phyloP scores from a whole-genome alignment of 2,888 invertebrate genomes.

The Apamea crenata region DNA sequence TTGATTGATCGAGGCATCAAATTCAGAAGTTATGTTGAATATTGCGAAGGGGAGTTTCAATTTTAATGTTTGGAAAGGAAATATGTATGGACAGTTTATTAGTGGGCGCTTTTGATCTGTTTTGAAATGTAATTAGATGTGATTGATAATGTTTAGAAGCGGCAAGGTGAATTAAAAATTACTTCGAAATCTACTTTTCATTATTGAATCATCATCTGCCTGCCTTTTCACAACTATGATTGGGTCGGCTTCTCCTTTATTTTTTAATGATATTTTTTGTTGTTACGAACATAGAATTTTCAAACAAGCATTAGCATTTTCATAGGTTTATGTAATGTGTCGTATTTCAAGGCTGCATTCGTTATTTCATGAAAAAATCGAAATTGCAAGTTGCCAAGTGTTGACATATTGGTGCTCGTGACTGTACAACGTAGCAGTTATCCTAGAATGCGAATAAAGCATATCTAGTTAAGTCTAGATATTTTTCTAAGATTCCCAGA shows the following conservation, averaged over 20 bases:
- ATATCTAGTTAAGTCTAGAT: background rate
- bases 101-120: slow-evolving; percentile 20
- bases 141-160: background rate
- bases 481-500: background rate
- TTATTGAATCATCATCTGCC: background rate
- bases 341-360: too few relatives aligned
- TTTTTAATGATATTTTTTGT: too few relatives aligned
- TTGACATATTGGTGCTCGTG: too few relatives aligned
- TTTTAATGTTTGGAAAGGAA: slow-evolving; percentile 15
- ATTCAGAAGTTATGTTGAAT: slow-evolving; percentile 22
- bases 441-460: background rate
- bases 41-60: slow-evolving; percentile 27
- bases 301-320: too few relatives aligned
- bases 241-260: too few relatives aligned
- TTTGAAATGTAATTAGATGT: background rate
- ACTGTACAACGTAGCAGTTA: too few relatives aligned
- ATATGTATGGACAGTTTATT: background rate
- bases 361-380: too few relatives aligned
- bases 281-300: too few relatives aligned
- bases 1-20: slow-evolving; percentile 58
- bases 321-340: too few relatives aligned
- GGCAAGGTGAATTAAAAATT: background rate
- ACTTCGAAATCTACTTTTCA: background rate
- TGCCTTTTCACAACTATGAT: too few relatives aligned
- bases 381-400: too few relatives aligned